Conservation (phyloP, 35 echinoderm and acorn worm genomes). For the Hemicentrotus pulcherrimus region DNA sequence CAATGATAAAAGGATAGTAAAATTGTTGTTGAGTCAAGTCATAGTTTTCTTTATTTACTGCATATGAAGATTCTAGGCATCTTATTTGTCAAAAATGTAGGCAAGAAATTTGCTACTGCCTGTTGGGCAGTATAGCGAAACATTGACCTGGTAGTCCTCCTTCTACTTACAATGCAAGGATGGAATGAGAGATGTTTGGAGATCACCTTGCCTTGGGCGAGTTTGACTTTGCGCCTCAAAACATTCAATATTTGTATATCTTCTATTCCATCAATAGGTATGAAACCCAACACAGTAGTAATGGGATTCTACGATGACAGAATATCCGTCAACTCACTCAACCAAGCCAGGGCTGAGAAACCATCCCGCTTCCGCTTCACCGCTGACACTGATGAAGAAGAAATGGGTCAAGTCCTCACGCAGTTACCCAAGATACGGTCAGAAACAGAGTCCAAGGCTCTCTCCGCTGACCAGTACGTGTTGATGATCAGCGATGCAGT, state of each 20-base stretch:
- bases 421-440: slow-evolving; percentile 59
- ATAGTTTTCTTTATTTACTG: too few relatives aligned
- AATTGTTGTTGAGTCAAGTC: too few relatives aligned
- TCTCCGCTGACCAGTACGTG: slow-evolving; percentile 79
- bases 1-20: too few relatives aligned
- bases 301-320: slow-evolving; percentile 90
- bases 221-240: too few relatives aligned
- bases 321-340: slow-evolving; percentile 65
- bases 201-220: too few relatives aligned
- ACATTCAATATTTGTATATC: neutral
- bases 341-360: slow-evolving; percentile 25
- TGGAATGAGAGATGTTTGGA: too few relatives aligned
- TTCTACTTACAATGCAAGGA: too few relatives aligned
- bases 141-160: too few relatives aligned
- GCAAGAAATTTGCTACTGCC: too few relatives aligned
- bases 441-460: slow-evolving; percentile 51
- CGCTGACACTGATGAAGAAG: slow-evolving; percentile 34
- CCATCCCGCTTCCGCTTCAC: neutral
- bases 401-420: slow-evolving; percentile 52
- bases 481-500: slow-evolving; percentile 74
- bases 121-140: too few relatives aligned
- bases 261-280: slow-evolving; percentile 57
- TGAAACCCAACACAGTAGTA: slow-evolving; percentile 93
- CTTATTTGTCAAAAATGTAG: too few relatives aligned
- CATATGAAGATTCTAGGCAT: too few relatives aligned